Conservation (phyloP, 1,140 invertebrate genomes). For the Parasteatoda tepidariorum region DNA sequence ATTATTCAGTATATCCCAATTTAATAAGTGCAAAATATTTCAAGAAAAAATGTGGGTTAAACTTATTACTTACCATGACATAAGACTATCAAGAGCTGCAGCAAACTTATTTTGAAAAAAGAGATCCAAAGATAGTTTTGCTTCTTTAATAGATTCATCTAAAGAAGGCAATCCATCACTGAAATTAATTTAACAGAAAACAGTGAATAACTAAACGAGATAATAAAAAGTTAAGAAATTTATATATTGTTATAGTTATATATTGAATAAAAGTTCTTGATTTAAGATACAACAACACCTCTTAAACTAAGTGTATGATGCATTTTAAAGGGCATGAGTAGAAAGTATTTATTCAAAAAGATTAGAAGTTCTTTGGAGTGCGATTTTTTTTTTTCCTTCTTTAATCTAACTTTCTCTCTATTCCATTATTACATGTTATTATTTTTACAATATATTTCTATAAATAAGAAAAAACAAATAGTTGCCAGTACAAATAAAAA, state of each 20-base stretch:
- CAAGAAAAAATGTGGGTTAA: too few relatives aligned
- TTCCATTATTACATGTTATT: too few relatives aligned
- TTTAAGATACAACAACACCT: background rate
- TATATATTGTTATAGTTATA: background rate
- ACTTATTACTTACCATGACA: slow-evolving; percentile 78
- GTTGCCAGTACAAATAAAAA: too few relatives aligned
- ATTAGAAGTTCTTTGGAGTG: background rate
- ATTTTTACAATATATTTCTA: too few relatives aligned
- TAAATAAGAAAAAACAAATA: too few relatives aligned
- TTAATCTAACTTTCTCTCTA: too few relatives aligned
- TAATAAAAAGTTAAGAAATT: background rate
- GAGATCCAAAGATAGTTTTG: slow-evolving; percentile 78
- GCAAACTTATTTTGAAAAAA: slow-evolving; percentile 91
- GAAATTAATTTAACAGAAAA: background rate
- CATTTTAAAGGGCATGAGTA: background rate
- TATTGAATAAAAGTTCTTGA: background rate
- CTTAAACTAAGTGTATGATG: background rate
- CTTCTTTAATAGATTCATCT: slow-evolving; percentile 76
- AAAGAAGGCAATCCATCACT: slow-evolving; percentile 66
- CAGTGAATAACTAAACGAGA: background rate
- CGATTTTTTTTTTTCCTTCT: too few relatives aligned
- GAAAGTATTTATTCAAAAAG: background rate
- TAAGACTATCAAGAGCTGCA: slow-evolving; percentile 80
- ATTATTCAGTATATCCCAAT: too few relatives aligned
- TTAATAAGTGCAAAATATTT: too few relatives aligned